phyloP scores from a whole-genome alignment of 2,113 vertebrate species.

The Lepus americanus region DNA sequence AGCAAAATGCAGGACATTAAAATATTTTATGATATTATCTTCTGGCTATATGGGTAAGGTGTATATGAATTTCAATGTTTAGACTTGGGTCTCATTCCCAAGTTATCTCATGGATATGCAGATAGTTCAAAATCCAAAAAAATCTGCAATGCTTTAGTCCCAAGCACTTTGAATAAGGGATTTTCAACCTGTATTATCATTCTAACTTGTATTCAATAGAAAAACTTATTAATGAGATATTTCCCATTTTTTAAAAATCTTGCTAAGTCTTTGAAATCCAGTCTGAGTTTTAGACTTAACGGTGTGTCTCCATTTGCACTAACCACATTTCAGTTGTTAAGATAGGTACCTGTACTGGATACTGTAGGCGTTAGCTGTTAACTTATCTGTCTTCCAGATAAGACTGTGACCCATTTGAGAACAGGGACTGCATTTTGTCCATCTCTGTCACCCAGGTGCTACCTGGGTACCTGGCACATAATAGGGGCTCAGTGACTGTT shows the following conservation, averaged over 20 bases:
- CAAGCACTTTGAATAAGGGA: too few relatives aligned
- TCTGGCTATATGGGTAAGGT: too few relatives aligned
- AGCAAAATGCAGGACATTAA: too few relatives aligned
- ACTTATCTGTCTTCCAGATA: background rate
- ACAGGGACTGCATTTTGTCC: background rate
- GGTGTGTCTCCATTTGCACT: background rate
- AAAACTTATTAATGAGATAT: background rate
- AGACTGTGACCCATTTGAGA: background rate
- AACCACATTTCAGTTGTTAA: background rate
- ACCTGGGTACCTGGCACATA: background rate
- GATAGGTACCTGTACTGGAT: rapidly evolving
- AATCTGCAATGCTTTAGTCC: too few relatives aligned
- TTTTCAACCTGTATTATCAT: background rate
- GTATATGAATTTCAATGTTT: too few relatives aligned
- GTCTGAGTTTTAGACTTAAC: background rate
- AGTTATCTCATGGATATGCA: too few relatives aligned
- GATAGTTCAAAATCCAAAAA: too few relatives aligned
- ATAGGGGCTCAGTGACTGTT: background rate
- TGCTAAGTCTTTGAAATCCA: background rate
- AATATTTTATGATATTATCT: too few relatives aligned
- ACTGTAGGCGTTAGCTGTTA: background rate
- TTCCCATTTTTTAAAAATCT: background rate
- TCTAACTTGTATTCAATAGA: background rate
- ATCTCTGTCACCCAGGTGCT: background rate
- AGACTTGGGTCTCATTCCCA: too few relatives aligned